A percentile compares a stretch with the other conserved stretches of the same genome.
Conservation (phyloP, 2,113 vertebrate species). For the Caracal caracal region DNA sequence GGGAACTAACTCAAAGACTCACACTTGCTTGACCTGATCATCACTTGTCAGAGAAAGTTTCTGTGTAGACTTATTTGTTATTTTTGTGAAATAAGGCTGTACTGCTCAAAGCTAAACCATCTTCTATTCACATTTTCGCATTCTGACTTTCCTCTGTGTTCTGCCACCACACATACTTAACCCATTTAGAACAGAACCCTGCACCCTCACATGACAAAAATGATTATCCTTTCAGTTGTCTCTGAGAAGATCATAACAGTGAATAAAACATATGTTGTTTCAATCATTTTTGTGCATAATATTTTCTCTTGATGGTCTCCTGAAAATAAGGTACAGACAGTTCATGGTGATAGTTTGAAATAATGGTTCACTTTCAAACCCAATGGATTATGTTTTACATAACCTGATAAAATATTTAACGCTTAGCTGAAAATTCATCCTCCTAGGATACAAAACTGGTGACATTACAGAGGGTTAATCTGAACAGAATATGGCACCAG, state of each 20-base stretch:
- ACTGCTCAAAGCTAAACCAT: background rate
- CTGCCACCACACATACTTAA: background rate
- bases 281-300: slow-evolving; percentile 54
- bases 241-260: slow-evolving; percentile 33
- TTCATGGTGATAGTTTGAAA: background rate
- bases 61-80: background rate
- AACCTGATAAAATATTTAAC: background rate
- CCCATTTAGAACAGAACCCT: slow-evolving; percentile 50
- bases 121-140: background rate
- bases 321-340: slow-evolving; percentile 40
- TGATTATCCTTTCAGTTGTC: slow-evolving; percentile 44
- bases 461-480: background rate
- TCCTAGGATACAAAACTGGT: background rate
- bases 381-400: background rate
- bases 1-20: background rate
- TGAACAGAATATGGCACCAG: background rate
- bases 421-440: background rate
- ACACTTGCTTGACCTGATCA: background rate
- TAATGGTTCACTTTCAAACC: slow-evolving; percentile 23
- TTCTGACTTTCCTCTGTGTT: slow-evolving; percentile 36
- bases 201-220: slow-evolving; percentile 39
- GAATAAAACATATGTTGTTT: slow-evolving; percentile 51
- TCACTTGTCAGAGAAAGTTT: slow-evolving; percentile 5
- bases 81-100: slow-evolving; percentile 30
- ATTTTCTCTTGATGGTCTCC: slow-evolving; percentile 37